Conservation (phyloP, 2,113 vertebrate genomes). For the Eulemur macaco region DNA sequence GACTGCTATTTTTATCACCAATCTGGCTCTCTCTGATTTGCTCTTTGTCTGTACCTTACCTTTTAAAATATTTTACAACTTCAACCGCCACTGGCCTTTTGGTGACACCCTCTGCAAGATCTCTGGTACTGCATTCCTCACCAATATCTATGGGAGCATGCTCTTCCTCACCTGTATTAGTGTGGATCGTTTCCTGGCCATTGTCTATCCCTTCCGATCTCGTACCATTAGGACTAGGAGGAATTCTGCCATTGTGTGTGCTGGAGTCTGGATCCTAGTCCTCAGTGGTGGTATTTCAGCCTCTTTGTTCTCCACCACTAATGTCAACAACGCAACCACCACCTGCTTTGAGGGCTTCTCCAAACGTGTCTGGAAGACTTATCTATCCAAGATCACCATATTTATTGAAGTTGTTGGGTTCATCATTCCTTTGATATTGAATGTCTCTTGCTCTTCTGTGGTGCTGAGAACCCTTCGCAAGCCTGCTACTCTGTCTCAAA, state of each 20-base stretch:
- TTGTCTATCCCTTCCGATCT: constrained; percentile 96
- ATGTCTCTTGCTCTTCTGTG: constrained; percentile 96
- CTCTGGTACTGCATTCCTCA: constrained; percentile 97
- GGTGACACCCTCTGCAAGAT: constrained; percentile 97
- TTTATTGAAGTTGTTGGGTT: constrained; percentile 99
- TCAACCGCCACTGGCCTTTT: constrained; percentile 97
- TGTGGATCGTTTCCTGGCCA: constrained; percentile 96
- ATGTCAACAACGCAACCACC: constrained; percentile 90
- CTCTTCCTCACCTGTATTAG: constrained; percentile 98
- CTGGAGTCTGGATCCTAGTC: constrained; percentile 94
- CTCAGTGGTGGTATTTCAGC: constrained; percentile 97
- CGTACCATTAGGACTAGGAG: constrained; percentile 92
- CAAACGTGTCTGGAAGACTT: constrained; percentile 96
- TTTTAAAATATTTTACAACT: constrained; percentile 98
- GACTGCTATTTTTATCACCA: constrained; percentile 98
- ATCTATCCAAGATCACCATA: constrained; percentile 98
- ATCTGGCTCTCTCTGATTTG: constrained; percentile 95
- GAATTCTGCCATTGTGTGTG: constrained; percentile 93
- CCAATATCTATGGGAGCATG: constrained; percentile 99
- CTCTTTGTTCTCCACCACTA: constrained; percentile 97
- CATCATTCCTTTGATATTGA: constrained; percentile 93
- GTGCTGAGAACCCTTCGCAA: constrained; percentile 94
- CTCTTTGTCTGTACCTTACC: constrained; percentile 97
- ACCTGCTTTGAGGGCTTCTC: constrained; percentile 98
- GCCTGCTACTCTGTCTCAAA: constrained; percentile 91